Conservation (phyloP, 2,113 vertebrate genomes). For the Trinectes maculatus region DNA sequence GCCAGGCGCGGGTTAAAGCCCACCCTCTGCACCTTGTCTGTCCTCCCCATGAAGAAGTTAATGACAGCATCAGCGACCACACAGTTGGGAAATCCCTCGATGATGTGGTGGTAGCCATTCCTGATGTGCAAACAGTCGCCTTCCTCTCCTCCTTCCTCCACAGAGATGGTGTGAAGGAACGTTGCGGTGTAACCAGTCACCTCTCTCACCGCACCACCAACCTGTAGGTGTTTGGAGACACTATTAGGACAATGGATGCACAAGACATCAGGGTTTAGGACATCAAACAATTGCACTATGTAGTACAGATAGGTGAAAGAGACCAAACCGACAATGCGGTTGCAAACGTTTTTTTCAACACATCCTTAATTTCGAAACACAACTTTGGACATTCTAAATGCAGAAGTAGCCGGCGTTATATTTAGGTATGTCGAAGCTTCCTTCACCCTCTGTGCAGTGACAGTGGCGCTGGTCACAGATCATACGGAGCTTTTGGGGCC, state of each 20-base stretch:
- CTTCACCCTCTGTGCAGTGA: too few species aligned
- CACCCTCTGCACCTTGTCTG: conserved; percentile 86
- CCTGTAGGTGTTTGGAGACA: conserved; percentile 71
- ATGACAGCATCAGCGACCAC: conserved; percentile 90
- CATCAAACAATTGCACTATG: neutral
- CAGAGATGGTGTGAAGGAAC: conserved; percentile 85
- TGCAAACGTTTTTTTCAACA: neutral
- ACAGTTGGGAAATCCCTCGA: conserved; percentile 88
- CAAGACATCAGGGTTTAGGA: neutral
- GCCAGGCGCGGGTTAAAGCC: conserved; percentile 89
- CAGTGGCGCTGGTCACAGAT: too few species aligned
- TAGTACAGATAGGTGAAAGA: neutral
- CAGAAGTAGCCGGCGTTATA: neutral
- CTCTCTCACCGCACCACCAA: conserved; percentile 91
- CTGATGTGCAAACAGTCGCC: conserved; percentile 86
- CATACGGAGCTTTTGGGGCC: too few species aligned
- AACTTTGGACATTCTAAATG: neutral
- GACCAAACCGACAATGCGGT: neutral
- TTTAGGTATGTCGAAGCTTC: neutral
- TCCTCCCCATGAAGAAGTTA: conserved; percentile 93
- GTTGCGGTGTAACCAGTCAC: conserved; percentile 86
- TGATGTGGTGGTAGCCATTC: conserved; percentile 84
- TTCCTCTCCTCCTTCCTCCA: conserved; percentile 83
- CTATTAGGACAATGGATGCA: neutral
- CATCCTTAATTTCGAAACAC: neutral